phyloP scores from a whole-genome alignment of 1,140 invertebrate genomes.

The Drosophila tsacasi region DNA sequence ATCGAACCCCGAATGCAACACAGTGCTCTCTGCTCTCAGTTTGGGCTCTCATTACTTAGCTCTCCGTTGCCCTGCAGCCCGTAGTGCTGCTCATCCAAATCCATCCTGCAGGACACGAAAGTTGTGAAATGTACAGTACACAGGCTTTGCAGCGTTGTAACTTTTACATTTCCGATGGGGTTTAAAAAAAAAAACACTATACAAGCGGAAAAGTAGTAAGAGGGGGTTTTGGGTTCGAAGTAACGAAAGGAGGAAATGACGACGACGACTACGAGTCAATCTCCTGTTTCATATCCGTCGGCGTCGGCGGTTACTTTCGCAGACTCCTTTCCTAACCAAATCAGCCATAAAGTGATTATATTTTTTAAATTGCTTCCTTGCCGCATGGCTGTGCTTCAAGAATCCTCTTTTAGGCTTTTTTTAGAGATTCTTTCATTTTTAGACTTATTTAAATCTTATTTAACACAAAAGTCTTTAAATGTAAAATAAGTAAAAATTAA shows the following conservation, averaged over 20 bases:
- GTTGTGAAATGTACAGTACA: constrained; percentile 23
- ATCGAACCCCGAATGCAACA: constrained; percentile 58
- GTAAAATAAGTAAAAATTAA: no score
- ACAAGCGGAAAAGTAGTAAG: neutral
- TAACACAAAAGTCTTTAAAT: no score
- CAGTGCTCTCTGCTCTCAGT: constrained; percentile 4
- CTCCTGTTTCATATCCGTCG: constrained; percentile 77
- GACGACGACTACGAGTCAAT: constrained; percentile 33
- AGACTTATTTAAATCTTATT: neutral
- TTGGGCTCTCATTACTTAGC: constrained; percentile 14
- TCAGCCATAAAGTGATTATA: constrained; percentile 46
- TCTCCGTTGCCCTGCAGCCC: constrained; percentile 37
- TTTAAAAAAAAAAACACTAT: neutral
- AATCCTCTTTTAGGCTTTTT: neutral
- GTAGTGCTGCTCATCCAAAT: constrained; percentile 30
- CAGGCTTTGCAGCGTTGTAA: constrained; percentile 8
- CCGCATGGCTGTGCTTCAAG: neutral
- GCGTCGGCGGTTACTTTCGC: constrained; percentile 14
- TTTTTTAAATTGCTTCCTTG: constrained; percentile 32
- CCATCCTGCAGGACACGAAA: constrained; percentile 21
- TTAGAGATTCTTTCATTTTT: neutral
- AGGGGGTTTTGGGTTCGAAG: neutral
- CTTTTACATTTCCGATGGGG: neutral
- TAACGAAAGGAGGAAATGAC: neutral
- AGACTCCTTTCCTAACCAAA: constrained; percentile 9